Base-by-base conservation (phyloP, 2,113 vertebrate species). In the Mesocricetus auratus region DNA sequence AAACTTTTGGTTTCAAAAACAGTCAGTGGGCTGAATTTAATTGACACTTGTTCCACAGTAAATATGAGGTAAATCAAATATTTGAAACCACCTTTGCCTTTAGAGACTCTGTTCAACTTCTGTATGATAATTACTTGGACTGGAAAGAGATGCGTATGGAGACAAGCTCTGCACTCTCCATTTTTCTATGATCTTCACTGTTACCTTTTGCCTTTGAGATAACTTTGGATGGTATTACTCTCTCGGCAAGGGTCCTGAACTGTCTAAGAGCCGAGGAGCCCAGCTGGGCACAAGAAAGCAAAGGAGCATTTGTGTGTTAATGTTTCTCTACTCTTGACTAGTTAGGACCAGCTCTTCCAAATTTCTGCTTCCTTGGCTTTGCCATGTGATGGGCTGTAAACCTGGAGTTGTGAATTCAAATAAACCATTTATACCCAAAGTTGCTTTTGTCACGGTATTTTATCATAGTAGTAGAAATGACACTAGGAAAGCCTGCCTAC, bases 1-100 rank as follows among this genome's bases (percentile, higher is more conserved):
- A 91, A 31, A 86, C 21, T 71, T 92, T 42, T 69, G 13, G 81
- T 89, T 93, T 91, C 33, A 89, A 96, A 91, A 64, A 21, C 6
- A 75, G 29, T 3, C 7, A 2, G 6, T 69, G 39, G n/a, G 26
- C 13, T 13, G 4, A 33, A 82, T 93, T 91, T 81, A 53, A 39
- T 58, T 24, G 1, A 58, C n/a, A 31, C 73, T 45, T 75, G 15
- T 47, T 50, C n/a, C 68, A 15, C 16, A 77, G 24, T 81, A 50
- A 81, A n/a, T 62, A 4, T 0, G 7, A 75, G 11, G 10, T 71
- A 50, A 94, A 93, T 75, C 13, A 22, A 66, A n/a, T 50, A 29
- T 93, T 66, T 95, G n/a, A 85, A 89, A 33, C 9, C 29, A 83
- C 45, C 22, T 86, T 42, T 86, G 24, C 19, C 39, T 26, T 75